phyloP scores from a whole-genome alignment of 1,140 invertebrate species.

The Aphaenogaster rudis region DNA sequence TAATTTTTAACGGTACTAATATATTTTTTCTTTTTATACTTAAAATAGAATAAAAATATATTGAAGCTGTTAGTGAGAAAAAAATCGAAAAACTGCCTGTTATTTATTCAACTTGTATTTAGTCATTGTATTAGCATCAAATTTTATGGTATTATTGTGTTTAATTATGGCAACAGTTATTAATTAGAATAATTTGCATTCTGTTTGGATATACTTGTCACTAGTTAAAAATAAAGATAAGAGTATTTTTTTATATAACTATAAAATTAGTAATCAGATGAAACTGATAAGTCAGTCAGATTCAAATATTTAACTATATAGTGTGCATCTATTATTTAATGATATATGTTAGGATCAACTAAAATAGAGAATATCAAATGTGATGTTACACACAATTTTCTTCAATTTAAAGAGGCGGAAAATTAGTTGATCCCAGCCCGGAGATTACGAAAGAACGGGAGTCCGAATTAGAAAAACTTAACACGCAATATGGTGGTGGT shows the following conservation, averaged over 20 bases:
- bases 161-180: not conserved
- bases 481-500: conserved; percentile 92
- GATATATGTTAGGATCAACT: not conserved
- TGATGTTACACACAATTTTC: not conserved
- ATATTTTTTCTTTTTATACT: not conserved
- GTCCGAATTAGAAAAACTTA: conserved; percentile 93
- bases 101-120: not conserved
- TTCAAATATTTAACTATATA: conserved; percentile 12
- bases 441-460: conserved; percentile 92
- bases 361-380: conserved; percentile 4
- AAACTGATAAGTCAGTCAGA: not conserved
- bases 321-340: not conserved
- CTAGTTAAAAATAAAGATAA: conserved; percentile 9
- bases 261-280: not conserved
- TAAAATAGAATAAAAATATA: not conserved
- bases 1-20: too few species aligned
- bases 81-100: not conserved
- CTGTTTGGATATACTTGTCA: not conserved
- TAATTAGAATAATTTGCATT: not conserved
- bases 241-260: conserved; percentile 15
- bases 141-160: not conserved
- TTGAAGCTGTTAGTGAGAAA: not conserved
- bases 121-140: not conserved
- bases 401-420: conserved; percentile 89
- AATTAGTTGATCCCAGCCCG: conserved; percentile 93